Evolutionary conservation across 2,113 vertebrate species (phyloP), one percentile per base, ranked within the genome.

Genomic region (Equus quagga): DNA sequence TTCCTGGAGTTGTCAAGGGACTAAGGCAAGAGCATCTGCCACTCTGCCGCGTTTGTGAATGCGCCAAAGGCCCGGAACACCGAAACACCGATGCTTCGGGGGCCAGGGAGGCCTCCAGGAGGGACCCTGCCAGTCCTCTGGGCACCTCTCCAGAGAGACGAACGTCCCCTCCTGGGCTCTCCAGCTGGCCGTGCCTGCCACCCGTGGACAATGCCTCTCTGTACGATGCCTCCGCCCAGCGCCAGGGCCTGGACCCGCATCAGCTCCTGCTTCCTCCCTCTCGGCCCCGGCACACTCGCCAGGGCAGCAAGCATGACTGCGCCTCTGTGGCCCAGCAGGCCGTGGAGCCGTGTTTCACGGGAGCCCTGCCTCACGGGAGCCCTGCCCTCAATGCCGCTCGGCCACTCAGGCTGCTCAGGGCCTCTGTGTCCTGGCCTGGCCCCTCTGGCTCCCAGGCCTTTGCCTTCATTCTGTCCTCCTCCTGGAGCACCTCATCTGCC

Each of bases 171-270:
- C 14, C 54, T n/a, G 33, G 56, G 62, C 28, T 92, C 31, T 36
- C 46, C 3, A 0, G 26, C 73, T 13, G 12, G 69, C 69, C 87
- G 75, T 54, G 79, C 94, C 72, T n/a, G 17, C 62, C 41, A 64
- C 92, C 64, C n/a, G 1, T 2, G 65, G 58, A 97, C 94, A 98
- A 96, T 94, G 75, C 10, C 54, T 80, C 79, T 97, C 87, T 98
- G 96, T 97, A 69, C 79, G 36, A 65, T n/a, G 23, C 58, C 17
- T 9, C 31, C 62, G 49, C 62, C 72, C 21, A 7, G 56, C 91
- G 97, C 96, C 98, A 96, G 75, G 17, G 44, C 84, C 88, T 4
- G 9, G 54, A 64, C 19, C 76, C 2, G 0, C 2, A 28, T 44
- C 67, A 79, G 60, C 85, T 84, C 31, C n/a, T 41, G 88, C 91